A percentile compares a stretch with the other conserved stretches of the same genome.
These are phyloP conservation scores for Pipistrellus nathusii DNA, from an alignment of 2,797 vertebrate genomes.

Conservation along the genomic window DNA sequence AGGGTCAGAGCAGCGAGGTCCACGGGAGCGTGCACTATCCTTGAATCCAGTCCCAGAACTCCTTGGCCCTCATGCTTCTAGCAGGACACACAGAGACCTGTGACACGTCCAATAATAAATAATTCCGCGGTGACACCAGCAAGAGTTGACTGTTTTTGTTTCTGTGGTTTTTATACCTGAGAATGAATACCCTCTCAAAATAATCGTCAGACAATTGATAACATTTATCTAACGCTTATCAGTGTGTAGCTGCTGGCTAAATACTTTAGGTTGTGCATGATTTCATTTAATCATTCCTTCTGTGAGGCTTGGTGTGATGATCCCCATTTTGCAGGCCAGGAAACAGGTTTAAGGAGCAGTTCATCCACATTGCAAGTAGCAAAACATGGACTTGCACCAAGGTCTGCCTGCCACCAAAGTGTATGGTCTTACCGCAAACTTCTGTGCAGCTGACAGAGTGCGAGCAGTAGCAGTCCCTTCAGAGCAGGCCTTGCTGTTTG, in stretches of 20 bases:
- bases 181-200: background rate
- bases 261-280: background rate
- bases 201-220: background rate
- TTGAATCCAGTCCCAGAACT: background rate
- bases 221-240: background rate
- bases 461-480: background rate
- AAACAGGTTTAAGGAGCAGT: background rate
- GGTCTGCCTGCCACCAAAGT: background rate
- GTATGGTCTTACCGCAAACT: background rate
- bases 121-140: background rate
- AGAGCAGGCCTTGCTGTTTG: background rate
- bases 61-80: background rate
- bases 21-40: background rate
- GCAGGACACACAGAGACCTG: background rate
- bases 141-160: background rate
- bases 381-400: background rate
- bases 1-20: background rate
- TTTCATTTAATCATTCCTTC: slow-evolving; percentile 7
- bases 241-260: slow-evolving; percentile 23
- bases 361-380: background rate
- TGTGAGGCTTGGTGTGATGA: background rate
- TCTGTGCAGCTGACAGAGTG: background rate
- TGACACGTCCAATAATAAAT: background rate
- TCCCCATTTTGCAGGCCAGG: background rate
- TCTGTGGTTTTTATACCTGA: background rate